Base-by-base conservation (phyloP, 35 echinoderm and acorn worm species). In the Apostichopus parvimensis region DNA sequence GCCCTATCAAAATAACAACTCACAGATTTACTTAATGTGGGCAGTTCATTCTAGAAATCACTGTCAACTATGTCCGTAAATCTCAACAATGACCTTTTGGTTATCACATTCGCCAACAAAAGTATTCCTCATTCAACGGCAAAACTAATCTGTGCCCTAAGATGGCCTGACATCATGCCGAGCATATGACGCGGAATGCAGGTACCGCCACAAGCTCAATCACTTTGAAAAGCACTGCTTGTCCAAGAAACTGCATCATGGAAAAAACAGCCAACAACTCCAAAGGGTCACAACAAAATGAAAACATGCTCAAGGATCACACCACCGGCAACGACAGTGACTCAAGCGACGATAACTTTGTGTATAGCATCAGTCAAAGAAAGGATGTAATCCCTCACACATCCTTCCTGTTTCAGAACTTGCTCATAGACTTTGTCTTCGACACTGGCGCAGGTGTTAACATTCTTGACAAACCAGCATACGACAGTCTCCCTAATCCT, bases 1-100 rank as follows among this genome's bases (percentile, higher is more conserved):
- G 76, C 73, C 56, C 57, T 94, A 11, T 92, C 90, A 56, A 88
- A 77, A 17, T 79, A 94, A 55, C 77, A 86, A 12, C 87, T 97
- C 6, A 60, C 76, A 23, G n/a, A 94, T 9, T 71, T 97, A 61
- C 91, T 97, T 6, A 8, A 85, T 5, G 24, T 15, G 45, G 82
- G 72, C 17, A 52, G 92, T 4, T 54, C 92, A 21, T 73, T 93
- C 15, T 87, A 95, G 87, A 55, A 53, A 87, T 93, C 15, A 77
- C 10, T 73, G 6, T 90, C 26, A 77, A 90, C 68, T 18, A 28
- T 26, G 5, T 77, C 8, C 9, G 34, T 5, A 77, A 77, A 11
- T 25, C 10, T 13, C 8, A 87, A 6, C 13, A 17, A 18, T 11
- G 87, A 6, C 9, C 5, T 12, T 53, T 3, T 4, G 6, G 13